These are phyloP conservation scores for Carassius auratus DNA, from an alignment of 2,113 vertebrate genomes.

Conservation along the genomic window DNA sequence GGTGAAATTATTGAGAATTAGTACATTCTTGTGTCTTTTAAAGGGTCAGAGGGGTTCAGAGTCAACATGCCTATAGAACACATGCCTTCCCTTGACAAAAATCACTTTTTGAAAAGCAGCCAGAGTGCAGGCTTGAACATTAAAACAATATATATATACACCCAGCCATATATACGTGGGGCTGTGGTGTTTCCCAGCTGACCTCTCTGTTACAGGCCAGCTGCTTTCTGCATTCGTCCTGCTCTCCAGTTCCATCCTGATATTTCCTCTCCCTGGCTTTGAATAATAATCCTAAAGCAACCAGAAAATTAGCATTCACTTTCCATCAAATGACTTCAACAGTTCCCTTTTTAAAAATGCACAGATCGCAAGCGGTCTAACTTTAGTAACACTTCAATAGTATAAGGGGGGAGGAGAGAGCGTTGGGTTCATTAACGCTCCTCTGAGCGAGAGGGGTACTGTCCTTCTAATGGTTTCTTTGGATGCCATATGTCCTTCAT, in stretches of 20 bases:
- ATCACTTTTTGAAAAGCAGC: conserved; percentile 66
- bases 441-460: conserved; percentile 36
- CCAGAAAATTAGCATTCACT: conserved; percentile 59
- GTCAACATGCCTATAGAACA: conserved; percentile 66
- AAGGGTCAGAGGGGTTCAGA: conserved; percentile 65
- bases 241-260: conserved; percentile 49
- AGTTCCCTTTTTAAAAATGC: conserved; percentile 39
- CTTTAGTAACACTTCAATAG: conserved; percentile 61
- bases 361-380: conserved; percentile 39
- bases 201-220: conserved; percentile 58
- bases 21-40: conserved; percentile 67
- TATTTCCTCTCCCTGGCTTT: conserved; percentile 46
- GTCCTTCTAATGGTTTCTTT: conserved; percentile 58
- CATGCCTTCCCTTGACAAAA: conserved; percentile 67
- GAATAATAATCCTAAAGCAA: conserved; percentile 59
- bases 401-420: conserved; percentile 47
- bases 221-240: conserved; percentile 37
- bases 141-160: conserved; percentile 64
- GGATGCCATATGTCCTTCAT: conserved; percentile 64
- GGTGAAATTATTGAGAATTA: conserved; percentile 71
- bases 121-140: conserved; percentile 68
- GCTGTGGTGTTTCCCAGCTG: conserved; percentile 70
- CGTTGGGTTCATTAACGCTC: conserved; percentile 19
- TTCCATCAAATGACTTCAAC: conserved; percentile 40
- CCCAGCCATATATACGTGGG: conserved; percentile 53